phyloP scores from a whole-genome alignment of 2,888 invertebrate genomes.

The Eilema griseolum region DNA sequence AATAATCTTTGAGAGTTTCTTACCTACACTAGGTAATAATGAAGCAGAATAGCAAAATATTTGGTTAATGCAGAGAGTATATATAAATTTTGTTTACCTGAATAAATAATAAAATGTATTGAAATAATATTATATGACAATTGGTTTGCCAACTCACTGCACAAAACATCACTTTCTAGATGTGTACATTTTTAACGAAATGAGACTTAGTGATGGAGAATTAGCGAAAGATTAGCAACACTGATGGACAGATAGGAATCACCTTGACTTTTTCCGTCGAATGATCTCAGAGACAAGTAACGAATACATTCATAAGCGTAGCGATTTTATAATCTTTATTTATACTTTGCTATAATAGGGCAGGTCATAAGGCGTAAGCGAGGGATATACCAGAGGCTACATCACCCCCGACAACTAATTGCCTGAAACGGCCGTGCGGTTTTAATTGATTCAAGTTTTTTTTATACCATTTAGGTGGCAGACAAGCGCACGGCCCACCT shows the following conservation, averaged over 20 bases:
- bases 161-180: not conserved
- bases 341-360: too few relatives aligned
- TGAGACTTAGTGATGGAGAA: slow-evolving; percentile 14
- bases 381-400: too few relatives aligned
- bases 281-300: not conserved
- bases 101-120: not conserved
- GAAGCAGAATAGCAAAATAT: too few relatives aligned
- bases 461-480: too few relatives aligned
- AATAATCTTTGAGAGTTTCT: too few relatives aligned
- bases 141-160: not conserved
- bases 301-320: slow-evolving; percentile 8
- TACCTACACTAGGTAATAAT: too few relatives aligned
- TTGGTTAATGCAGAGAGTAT: too few relatives aligned
- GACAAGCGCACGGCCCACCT: too few relatives aligned
- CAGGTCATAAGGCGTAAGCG: not conserved
- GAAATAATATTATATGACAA: not conserved
- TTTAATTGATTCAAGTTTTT: too few relatives aligned
- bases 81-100: too few relatives aligned
- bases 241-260: slow-evolving; percentile 32
- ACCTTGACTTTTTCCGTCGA: slow-evolving; percentile 36
- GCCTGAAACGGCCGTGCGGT: too few relatives aligned
- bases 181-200: slow-evolving; percentile 6
- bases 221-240: slow-evolving; percentile 34
- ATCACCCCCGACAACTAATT: too few relatives aligned
- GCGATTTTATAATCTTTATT: slow-evolving; percentile 10